A percentile compares a stretch with the other conserved stretches of the same genome.
phyloP scores from a whole-genome alignment of 2,797 vertebrate species.

The Myotis vivesi region DNA sequence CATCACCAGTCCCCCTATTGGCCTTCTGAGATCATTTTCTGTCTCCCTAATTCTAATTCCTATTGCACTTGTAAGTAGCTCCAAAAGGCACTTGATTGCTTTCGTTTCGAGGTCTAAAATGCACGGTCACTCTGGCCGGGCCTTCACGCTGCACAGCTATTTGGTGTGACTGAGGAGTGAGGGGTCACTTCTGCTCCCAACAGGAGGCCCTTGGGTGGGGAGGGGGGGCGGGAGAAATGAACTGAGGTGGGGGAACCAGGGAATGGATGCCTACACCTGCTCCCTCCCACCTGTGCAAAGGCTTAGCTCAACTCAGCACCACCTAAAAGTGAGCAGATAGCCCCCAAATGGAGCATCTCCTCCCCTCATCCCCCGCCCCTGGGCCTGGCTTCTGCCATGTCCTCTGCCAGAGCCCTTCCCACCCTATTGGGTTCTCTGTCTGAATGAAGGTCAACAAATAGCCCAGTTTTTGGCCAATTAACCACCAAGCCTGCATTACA shows the following conservation, averaged over 20 bases:
- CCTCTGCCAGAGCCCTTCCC: not conserved
- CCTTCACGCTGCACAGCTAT: not conserved
- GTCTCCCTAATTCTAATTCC: not conserved
- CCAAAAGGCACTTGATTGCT: not conserved
- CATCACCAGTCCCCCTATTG: not conserved
- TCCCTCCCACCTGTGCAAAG: not conserved
- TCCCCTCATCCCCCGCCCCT: rapidly evolving
- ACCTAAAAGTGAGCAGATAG: not conserved
- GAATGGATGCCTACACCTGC: not conserved
- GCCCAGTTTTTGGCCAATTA: not conserved
- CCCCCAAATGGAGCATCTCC: not conserved
- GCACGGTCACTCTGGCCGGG: rapidly evolving
- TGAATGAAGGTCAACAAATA: not conserved
- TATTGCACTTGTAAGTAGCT: not conserved
- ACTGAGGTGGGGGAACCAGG: rapidly evolving
- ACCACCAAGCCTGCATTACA: not conserved
- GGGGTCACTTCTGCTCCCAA: not conserved
- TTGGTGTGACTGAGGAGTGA: not conserved
- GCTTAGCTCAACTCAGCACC: not conserved
- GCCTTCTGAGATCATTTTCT: conserved; percentile 30
- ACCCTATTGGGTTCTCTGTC: not conserved
- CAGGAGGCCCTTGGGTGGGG: not conserved
- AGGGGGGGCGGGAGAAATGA: not conserved
- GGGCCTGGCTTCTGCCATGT: not conserved
- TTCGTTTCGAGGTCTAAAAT: not conserved